phyloP scores from a whole-genome alignment of 1,140 invertebrate genomes.

The Bombyx mandarina region DNA sequence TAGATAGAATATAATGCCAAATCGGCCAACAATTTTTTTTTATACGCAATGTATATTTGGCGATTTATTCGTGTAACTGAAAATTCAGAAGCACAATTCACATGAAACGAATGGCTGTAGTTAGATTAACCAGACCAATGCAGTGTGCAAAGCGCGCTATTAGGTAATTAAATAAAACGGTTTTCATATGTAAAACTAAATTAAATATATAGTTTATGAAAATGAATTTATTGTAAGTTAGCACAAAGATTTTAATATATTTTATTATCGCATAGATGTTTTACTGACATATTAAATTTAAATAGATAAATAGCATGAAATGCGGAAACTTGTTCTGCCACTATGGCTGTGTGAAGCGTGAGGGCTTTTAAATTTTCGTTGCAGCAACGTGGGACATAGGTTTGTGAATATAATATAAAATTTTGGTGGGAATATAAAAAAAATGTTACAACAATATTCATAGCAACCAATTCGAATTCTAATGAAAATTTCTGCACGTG shows the following conservation, averaged over 20 bases:
- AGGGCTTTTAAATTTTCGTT: background rate
- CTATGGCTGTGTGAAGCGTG: slow-evolving; percentile 40
- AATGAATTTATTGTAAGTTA: slow-evolving; percentile 70
- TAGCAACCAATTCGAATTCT: no score
- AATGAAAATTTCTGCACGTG: no score
- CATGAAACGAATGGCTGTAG: slow-evolving; percentile 17
- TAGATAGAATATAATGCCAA: no score
- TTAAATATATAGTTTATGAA: slow-evolving; percentile 62
- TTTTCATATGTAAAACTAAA: slow-evolving; percentile 41
- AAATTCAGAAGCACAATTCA: no score
- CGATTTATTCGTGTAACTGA: no score
- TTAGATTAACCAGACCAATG: slow-evolving; percentile 53
- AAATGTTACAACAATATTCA: no score
- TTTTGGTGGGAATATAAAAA: no score
- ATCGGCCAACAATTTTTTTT: no score
- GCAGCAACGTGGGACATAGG: no score
- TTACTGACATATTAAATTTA: slow-evolving; percentile 65
- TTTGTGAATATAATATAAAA: no score
- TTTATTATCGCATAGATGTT: slow-evolving; percentile 68
- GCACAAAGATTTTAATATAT: slow-evolving; percentile 71
- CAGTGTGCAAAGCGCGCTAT: slow-evolving; percentile 50
- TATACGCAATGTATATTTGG: no score
- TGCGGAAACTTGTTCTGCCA: slow-evolving; percentile 45
- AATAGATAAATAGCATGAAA: slow-evolving; percentile 44
- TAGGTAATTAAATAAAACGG: slow-evolving; percentile 41